A percentile compares a stretch with the other conserved stretches of the same genome.
Evolutionary conservation across 2,888 invertebrate species (phyloP).

Genomic region (Ophioninae sp.): DNA sequence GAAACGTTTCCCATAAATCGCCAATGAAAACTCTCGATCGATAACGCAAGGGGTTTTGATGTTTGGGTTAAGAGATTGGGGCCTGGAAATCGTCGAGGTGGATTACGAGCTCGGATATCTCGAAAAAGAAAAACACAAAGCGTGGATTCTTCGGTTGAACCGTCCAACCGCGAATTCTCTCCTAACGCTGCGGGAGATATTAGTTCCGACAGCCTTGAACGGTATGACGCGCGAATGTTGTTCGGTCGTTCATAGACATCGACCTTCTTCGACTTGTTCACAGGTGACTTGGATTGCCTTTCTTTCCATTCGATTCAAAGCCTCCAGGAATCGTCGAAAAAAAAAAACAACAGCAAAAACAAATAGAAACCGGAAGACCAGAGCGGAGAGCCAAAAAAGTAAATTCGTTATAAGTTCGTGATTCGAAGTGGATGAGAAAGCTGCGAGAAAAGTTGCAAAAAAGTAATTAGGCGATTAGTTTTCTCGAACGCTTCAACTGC

Average conservation of each 20-base stretch:
- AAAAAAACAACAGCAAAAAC: too few species aligned
- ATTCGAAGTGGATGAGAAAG: neutral
- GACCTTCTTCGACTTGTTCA: slow-evolving; percentile 35
- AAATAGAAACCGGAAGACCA: too few species aligned
- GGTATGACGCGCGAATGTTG: slow-evolving; percentile 67
- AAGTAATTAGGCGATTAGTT: too few species aligned
- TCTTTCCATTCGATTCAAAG: too few species aligned
- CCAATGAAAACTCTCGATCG: too few species aligned
- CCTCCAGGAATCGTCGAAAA: too few species aligned
- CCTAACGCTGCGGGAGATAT: slow-evolving; percentile 59
- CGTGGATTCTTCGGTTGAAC: slow-evolving; percentile 7
- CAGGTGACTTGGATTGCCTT: neutral
- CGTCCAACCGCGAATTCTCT: slow-evolving; percentile 38
- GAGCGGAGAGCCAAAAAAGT: neutral
- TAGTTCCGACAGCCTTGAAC: slow-evolving; percentile 73
- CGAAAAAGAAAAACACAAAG: too few species aligned
- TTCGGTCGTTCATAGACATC: slow-evolving; percentile 59
- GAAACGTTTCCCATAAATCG: too few species aligned
- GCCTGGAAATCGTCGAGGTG: neutral
- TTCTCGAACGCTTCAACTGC: neutral
- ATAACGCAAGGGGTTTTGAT: too few species aligned
- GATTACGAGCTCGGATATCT: neutral
- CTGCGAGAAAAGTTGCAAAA: neutral
- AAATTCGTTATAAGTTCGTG: neutral
- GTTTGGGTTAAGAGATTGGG: too few species aligned